A percentile compares a stretch with the other conserved stretches of the same genome.
Conservation (phyloP, 2,113 vertebrate genomes). For the Channa maculata region DNA sequence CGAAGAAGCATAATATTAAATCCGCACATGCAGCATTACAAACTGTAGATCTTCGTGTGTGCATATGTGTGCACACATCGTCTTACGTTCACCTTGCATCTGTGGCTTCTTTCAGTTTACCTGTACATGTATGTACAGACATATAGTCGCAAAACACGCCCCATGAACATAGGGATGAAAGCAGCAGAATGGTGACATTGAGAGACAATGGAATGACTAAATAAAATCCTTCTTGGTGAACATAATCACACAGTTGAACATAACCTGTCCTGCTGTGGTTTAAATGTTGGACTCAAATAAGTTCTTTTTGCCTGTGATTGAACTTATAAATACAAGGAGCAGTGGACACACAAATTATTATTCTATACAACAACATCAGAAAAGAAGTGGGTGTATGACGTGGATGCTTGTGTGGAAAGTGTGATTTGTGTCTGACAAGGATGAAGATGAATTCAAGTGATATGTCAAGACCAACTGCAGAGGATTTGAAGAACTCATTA, state of each 20-base stretch:
- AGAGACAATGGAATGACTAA: slow-evolving; percentile 10
- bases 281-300: slow-evolving; percentile 5
- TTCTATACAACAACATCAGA: neutral
- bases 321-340: slow-evolving; percentile 21
- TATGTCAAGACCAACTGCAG: slow-evolving; percentile 22
- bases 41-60: slow-evolving; percentile 30
- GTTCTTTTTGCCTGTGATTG: slow-evolving; percentile 8
- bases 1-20: slow-evolving; percentile 30
- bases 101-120: slow-evolving; percentile 37
- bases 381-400: slow-evolving; percentile 21
- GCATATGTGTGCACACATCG: slow-evolving; percentile 39
- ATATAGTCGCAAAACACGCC: slow-evolving; percentile 29
- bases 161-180: slow-evolving; percentile 33
- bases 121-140: slow-evolving; percentile 33
- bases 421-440: slow-evolving; percentile 7
- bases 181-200: slow-evolving; percentile 19
- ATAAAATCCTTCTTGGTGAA: slow-evolving; percentile 4
- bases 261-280: slow-evolving; percentile 12
- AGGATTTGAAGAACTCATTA: slow-evolving; percentile 45
- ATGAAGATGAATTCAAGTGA: slow-evolving; percentile 23
- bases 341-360: slow-evolving; percentile 8
- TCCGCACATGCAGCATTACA: slow-evolving; percentile 61
- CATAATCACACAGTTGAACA: neutral
- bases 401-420: neutral
- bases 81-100: slow-evolving; percentile 32